Evolutionary conservation across 2,888 invertebrate genomes (phyloP), one percentile per base, ranked within the genome.

Genomic region (Heliconius aoede): DNA sequence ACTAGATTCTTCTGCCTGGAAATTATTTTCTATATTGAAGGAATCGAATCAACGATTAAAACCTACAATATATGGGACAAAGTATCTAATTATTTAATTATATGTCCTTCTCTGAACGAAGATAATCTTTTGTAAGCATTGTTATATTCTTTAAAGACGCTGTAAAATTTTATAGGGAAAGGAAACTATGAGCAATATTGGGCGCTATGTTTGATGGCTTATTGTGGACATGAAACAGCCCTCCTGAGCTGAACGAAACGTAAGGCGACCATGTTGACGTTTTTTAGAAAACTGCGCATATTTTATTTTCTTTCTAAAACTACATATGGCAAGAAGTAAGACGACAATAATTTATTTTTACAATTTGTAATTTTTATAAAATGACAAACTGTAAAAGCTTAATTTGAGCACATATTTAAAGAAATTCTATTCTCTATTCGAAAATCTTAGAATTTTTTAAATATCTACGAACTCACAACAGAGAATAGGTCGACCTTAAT

Each of bases 201-300:
- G 76, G 80, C 74, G 80, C 80, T 79, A 80, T 79, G 80, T 81
- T 83, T 82, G 82, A 81, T 81, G 80, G 81, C 65, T 79, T 79
- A 81, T 80, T 80, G 74, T 78, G 78, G 76, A 74, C 80, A 78
- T 72, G 78, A 74, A 76, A 78, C 73, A 80, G 74, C 76, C n/a
- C n/a, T n/a, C n/a, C n/a, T n/a, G n/a, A n/a, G n/a, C n/a, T n/a
- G n/a, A n/a, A n/a, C n/a, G n/a, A n/a, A n/a, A n/a, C n/a, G 13
- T 26, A 55, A 60, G 73, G 78, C 75, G 75, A 68, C 78, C 73
- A 73, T 36, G 26, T 72, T 15, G 46, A n/a, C 7, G 46, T 46
- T 46, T 21, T 18, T 46, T 7, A 46, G 46, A 8, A 21, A 46
- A 46, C 0, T 46, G 5, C 18, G 18, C 7, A 46, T 46, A 46